phyloP scores from a whole-genome alignment of 2,113 vertebrate species.

The Ifrita kowaldi region DNA sequence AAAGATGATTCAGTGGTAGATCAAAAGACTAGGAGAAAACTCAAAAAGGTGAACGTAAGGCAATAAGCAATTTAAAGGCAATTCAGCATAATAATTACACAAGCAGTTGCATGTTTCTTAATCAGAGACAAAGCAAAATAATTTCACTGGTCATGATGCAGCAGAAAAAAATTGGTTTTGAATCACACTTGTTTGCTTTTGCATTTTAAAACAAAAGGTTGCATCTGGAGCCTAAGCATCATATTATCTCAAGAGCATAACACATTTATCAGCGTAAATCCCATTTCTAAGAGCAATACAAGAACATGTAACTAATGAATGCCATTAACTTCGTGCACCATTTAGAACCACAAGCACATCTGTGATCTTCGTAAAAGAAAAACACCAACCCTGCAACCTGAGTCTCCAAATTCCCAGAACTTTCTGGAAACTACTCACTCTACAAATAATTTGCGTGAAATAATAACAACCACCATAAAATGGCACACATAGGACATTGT shows the following conservation, averaged over 20 bases:
- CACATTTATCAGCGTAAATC: background rate
- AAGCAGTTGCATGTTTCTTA: background rate
- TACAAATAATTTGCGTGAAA: background rate
- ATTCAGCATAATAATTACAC: background rate
- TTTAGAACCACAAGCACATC: background rate
- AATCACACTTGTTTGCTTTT: background rate
- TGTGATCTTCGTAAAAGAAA: background rate
- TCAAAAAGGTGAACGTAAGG: background rate
- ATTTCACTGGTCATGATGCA: background rate
- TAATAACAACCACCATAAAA: background rate
- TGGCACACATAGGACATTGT: background rate
- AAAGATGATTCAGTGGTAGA: background rate
- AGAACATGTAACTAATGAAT: background rate
- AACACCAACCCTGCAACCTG: background rate
- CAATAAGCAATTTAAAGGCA: background rate
- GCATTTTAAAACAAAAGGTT: background rate
- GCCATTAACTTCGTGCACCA: background rate
- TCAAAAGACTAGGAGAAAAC: background rate
- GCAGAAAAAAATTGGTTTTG: background rate
- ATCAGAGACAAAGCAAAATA: background rate
- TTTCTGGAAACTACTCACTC: background rate
- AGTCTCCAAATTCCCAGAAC: background rate
- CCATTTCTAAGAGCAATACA: background rate
- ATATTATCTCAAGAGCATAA: background rate
- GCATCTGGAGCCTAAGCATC: background rate